Conservation (phyloP, 2,797 vertebrate species). For the Coranthus polyacanthus region DNA sequence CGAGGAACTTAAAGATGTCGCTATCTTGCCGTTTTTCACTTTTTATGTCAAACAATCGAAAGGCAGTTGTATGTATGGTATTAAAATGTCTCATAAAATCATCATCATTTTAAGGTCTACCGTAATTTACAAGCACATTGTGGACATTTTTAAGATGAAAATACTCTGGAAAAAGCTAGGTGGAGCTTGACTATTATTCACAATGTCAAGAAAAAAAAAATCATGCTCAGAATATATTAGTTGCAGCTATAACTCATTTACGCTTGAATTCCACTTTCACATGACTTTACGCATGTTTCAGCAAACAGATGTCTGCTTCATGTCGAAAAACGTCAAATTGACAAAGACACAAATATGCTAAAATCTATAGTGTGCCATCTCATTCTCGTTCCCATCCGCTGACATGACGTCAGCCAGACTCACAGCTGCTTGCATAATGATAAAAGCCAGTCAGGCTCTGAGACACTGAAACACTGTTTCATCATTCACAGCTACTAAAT, state of each 20-base stretch:
- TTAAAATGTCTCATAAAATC: no score
- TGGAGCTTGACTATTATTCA: background rate
- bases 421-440: slow-evolving; percentile 74
- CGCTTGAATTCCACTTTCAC: slow-evolving; percentile 31
- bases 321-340: slow-evolving; percentile 37
- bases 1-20: no score
- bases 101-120: no score
- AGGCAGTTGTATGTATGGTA: no score
- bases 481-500: slow-evolving; percentile 78
- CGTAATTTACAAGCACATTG: no score
- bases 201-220: slow-evolving; percentile 1
- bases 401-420: slow-evolving; percentile 69
- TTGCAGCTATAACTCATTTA: background rate
- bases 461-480: slow-evolving; percentile 70
- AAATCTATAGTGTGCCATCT: slow-evolving; percentile 39
- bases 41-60: no score
- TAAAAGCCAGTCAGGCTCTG: slow-evolving; percentile 63
- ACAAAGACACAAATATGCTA: slow-evolving; percentile 29
- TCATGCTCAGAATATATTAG: background rate
- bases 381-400: slow-evolving; percentile 49
- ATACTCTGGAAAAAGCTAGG: background rate
- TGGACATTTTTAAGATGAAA: no score
- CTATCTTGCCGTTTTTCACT: no score
- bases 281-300: background rate
- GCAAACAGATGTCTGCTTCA: slow-evolving; percentile 16